phyloP scores from a whole-genome alignment of 1,140 invertebrate genomes.

The Centruroides sculpturatus region DNA sequence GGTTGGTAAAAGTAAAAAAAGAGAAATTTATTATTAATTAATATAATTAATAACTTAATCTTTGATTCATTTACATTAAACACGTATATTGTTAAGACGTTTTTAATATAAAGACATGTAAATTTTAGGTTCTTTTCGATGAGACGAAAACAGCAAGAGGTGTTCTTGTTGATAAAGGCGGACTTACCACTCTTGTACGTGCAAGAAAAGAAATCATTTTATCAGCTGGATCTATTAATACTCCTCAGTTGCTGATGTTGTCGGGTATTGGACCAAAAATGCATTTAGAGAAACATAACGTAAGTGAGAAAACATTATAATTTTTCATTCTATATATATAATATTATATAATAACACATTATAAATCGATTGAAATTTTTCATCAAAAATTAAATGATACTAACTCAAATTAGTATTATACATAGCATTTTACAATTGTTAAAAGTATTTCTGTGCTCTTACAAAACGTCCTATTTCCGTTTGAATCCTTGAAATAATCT shows the following conservation, averaged over 20 bases:
- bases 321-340: no score
- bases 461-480: no score
- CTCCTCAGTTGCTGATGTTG: neutral
- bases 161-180: constrained; percentile 62
- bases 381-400: no score
- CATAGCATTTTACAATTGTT: no score
- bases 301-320: neutral
- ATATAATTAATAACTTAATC: neutral
- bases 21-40: neutral
- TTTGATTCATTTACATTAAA: no score
- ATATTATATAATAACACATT: no score
- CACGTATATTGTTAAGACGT: no score
- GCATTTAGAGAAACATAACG: constrained; percentile 22
- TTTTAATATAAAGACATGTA: neutral
- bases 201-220: constrained; percentile 73
- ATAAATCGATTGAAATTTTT: no score
- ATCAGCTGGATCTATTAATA: constrained; percentile 28
- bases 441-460: no score
- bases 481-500: no score
- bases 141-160: constrained; percentile 51
- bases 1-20: constrained; percentile 25
- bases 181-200: constrained; percentile 48
- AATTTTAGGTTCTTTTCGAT: neutral
- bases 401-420: no score
- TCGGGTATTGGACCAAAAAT: neutral